Percentiles rank a stretch among this genome's conserved stretches.
Conservation (phyloP, 2,797 vertebrate species). For the Adelosebastes latens region DNA sequence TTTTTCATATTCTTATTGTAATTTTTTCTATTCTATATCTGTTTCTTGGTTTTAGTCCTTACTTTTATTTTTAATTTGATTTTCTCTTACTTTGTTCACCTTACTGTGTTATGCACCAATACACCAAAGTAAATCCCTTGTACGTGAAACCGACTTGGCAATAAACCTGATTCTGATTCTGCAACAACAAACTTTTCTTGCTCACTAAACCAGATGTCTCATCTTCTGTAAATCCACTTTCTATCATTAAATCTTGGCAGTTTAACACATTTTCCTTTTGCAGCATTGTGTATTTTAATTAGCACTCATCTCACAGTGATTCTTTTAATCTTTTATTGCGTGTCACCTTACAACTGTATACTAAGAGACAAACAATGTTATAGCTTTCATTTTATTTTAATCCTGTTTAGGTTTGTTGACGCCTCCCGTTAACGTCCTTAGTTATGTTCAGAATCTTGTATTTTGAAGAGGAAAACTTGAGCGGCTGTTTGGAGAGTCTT, state of each 20-base stretch:
- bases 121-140: too few species aligned
- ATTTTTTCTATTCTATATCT: too few species aligned
- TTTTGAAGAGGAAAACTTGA: conserved; percentile 31
- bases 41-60: too few species aligned
- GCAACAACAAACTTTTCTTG: background rate
- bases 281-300: background rate
- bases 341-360: too few species aligned
- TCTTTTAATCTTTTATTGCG: background rate
- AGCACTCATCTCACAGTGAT: background rate
- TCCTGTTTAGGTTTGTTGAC: background rate
- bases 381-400: background rate
- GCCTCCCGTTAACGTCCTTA: background rate
- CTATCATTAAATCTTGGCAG: background rate
- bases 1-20: too few species aligned
- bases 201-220: background rate
- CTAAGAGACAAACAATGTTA: background rate
- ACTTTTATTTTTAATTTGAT: too few species aligned
- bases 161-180: background rate
- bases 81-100: too few species aligned
- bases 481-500: conserved; percentile 54
- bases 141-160: too few species aligned
- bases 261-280: background rate
- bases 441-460: conserved; percentile 4
- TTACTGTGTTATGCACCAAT: too few species aligned
- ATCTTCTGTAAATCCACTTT: background rate